Evolutionary conservation across 2,888 invertebrate species (phyloP).

Genomic region (Bombylius discolor): DNA sequence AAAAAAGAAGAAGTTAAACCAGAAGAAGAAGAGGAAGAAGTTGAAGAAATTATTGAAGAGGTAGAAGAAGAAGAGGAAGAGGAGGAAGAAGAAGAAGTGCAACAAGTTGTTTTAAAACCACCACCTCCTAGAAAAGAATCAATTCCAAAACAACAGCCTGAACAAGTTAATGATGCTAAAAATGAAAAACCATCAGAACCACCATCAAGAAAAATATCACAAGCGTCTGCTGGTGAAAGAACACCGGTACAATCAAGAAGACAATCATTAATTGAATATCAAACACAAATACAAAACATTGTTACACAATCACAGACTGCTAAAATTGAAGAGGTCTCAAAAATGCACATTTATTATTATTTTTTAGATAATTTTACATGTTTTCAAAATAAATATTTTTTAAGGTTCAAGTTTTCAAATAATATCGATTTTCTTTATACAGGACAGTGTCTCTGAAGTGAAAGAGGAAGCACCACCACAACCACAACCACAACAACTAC

Average conservation of each 20-base stretch:
- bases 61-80: slow-evolving; percentile 6
- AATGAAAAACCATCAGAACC: neutral
- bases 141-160: neutral
- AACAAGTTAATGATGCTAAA: neutral
- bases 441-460: too few species aligned
- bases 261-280: neutral
- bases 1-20: neutral
- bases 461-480: neutral
- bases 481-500: neutral
- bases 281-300: neutral
- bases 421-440: too few species aligned
- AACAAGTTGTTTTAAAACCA: slow-evolving; percentile 6
- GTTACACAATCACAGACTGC: neutral
- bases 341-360: neutral
- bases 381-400: too few species aligned
- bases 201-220: too few species aligned
- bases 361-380: too few species aligned
- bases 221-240: neutral
- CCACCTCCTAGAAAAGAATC: neutral
- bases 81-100: slow-evolving; percentile 4
- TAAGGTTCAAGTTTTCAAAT: too few species aligned
- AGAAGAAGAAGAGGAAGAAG: neutral
- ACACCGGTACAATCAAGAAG: neutral
- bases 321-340: neutral
- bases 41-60: slow-evolving; percentile 7